Conservation (phyloP, 2,113 vertebrate genomes). For the Lontra canadensis region DNA sequence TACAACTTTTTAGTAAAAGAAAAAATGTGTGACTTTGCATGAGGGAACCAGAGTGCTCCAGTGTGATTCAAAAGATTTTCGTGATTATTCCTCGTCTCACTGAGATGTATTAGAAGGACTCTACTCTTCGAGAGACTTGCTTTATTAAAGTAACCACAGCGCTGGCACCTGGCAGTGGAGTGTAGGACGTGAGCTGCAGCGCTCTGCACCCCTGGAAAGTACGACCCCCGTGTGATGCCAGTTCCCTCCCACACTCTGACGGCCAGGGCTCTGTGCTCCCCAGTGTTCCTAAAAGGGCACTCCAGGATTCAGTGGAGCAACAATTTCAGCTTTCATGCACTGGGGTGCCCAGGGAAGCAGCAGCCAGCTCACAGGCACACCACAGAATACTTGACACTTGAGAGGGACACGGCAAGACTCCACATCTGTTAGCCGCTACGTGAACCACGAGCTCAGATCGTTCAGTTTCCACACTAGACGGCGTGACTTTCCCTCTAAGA, state of each 20-base stretch:
- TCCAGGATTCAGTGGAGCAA: background rate
- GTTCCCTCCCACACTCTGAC: background rate
- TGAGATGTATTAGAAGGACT: background rate
- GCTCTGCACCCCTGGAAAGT: background rate
- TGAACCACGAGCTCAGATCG: too few species aligned
- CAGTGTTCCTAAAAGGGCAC: background rate
- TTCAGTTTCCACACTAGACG: background rate
- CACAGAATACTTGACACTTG: background rate
- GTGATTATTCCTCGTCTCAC: background rate
- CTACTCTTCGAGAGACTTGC: background rate
- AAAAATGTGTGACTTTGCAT: background rate
- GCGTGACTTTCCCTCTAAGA: background rate
- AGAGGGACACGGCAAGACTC: background rate
- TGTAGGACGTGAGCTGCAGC: accelerated
- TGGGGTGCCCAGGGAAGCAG: background rate
- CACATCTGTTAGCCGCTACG: background rate
- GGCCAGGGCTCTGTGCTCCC: accelerated
- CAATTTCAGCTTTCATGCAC: background rate
- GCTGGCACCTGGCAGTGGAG: background rate
- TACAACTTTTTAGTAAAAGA: background rate
- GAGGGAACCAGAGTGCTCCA: background rate
- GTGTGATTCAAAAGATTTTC: background rate
- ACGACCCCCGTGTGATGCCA: accelerated
- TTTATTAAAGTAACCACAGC: background rate
- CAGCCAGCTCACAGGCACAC: background rate